A percentile compares a stretch with the other conserved stretches of the same genome.
Conservation (phyloP, 2,797 vertebrate genomes). For the Calcarius lapponicus region DNA sequence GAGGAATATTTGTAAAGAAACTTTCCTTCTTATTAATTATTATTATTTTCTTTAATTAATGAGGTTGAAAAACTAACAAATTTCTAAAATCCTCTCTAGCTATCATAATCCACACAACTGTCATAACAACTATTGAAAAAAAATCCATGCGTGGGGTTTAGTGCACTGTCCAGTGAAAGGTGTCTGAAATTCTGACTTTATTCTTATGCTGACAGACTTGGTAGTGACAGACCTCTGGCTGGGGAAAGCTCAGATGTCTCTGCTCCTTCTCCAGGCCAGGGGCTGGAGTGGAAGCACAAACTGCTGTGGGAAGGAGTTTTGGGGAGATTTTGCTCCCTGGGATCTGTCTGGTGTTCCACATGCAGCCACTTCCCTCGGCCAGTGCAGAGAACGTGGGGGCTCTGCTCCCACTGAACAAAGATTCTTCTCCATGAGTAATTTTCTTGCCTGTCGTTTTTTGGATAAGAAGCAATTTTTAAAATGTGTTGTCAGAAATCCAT, state of each 20-base stretch:
- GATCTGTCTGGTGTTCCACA: background rate
- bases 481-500: conserved; percentile 75
- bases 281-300: background rate
- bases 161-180: background rate
- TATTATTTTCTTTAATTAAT: background rate
- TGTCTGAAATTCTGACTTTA: background rate
- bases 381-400: background rate
- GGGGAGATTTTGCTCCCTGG: background rate
- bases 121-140: background rate
- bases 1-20: background rate
- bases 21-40: background rate
- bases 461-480: conserved; percentile 71
- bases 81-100: background rate
- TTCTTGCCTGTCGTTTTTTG: conserved; percentile 65
- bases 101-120: background rate
- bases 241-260: background rate
- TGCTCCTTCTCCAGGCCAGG: background rate
- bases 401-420: conserved; percentile 49
- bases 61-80: background rate
- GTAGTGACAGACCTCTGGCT: background rate
- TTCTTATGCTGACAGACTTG: background rate
- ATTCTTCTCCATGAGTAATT: conserved; percentile 58
- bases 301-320: background rate
- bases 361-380: background rate
- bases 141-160: background rate